Conservation (phyloP, 2,797 vertebrate species). For the Lepus townsendii region DNA sequence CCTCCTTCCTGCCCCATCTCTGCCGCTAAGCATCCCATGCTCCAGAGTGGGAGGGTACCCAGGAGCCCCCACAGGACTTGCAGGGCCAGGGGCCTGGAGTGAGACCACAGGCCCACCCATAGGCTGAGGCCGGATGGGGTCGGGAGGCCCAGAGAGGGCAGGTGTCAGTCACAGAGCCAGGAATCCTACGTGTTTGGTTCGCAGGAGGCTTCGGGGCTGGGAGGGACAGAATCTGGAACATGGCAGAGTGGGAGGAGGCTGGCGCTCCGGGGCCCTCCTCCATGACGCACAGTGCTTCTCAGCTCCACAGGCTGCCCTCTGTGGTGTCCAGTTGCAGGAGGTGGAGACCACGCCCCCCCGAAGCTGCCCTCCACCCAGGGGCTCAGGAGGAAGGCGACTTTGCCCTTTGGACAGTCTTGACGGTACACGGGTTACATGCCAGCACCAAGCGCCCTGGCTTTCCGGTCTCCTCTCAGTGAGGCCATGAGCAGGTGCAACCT, state of each 20-base stretch:
- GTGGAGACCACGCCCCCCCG: too few relatives aligned
- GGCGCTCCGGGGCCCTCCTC: neutral
- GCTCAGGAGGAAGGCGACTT: neutral
- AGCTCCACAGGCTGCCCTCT: neutral
- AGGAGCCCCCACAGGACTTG: neutral
- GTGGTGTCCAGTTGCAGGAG: neutral
- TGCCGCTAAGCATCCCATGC: neutral
- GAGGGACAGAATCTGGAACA: neutral
- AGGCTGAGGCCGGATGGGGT: neutral
- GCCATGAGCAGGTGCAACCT: neutral
- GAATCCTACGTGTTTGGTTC: neutral
- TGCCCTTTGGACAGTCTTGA: neutral
- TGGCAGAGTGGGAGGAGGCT: neutral
- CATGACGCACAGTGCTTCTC: neutral
- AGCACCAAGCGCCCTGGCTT: fast-evolving
- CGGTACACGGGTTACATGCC: fast-evolving
- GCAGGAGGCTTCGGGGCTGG: neutral
- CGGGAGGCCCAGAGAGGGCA: neutral
- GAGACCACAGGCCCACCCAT: neutral
- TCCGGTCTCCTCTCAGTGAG: neutral
- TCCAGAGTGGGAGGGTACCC: neutral
- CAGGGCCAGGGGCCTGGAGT: neutral
- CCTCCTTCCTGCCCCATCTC: neutral
- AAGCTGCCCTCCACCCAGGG: neutral
- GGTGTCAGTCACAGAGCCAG: neutral